A percentile compares a stretch with the other conserved stretches of the same genome.
These are phyloP conservation scores for Tragelaphus imberbis DNA, from an alignment of 2,113 vertebrate species.

Conservation along the genomic window DNA sequence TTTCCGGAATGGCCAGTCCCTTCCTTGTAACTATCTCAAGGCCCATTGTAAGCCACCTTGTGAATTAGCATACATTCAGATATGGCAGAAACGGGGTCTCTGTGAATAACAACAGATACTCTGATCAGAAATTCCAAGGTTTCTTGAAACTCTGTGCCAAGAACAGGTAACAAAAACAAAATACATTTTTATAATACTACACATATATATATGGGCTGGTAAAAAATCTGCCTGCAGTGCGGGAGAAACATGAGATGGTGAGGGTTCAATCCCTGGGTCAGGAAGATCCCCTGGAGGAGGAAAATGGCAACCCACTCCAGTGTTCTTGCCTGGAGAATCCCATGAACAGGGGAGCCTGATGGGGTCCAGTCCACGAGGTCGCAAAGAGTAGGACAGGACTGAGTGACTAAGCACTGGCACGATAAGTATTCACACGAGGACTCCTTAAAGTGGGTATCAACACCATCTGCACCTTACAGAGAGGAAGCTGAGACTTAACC, in stretches of 20 bases:
- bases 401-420: not conserved
- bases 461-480: not conserved
- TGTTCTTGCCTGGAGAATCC: not conserved
- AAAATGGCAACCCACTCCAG: not conserved
- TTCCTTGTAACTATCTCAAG: not conserved
- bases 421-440: not conserved
- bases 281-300: not conserved
- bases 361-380: not conserved
- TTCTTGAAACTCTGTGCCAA: not conserved
- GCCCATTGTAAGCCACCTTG: not conserved
- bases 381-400: not conserved
- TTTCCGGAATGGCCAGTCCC: not conserved
- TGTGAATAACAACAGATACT: not conserved
- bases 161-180: not conserved
- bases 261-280: not conserved
- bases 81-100: not conserved
- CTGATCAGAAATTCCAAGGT: not conserved
- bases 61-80: not conserved
- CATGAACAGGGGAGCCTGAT: not conserved
- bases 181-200: not conserved
- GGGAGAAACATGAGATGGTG: not conserved
- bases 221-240: not conserved
- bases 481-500: not conserved
- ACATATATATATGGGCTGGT: not conserved
- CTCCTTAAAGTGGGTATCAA: not conserved